Evolutionary conservation across 2,888 invertebrate genomes (phyloP), one percentile per base, ranked within the genome.

Genomic region (Linnaemya vulpina): DNA sequence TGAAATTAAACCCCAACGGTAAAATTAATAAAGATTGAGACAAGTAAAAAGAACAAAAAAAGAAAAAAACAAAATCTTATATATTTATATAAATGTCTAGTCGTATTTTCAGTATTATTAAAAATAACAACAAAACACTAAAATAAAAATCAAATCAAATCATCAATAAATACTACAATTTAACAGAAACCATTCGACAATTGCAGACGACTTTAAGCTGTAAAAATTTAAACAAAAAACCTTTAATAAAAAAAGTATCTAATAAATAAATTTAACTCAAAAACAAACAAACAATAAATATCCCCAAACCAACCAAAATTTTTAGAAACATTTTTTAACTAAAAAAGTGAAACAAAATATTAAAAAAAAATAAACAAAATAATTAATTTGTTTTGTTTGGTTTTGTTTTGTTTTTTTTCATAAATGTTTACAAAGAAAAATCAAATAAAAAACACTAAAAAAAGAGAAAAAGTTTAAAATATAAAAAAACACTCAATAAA

Each of bases 31-130:
- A 81, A 82, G 25, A 79, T 75, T 85, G 80, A 82, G 68, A 87
- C 87, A 87, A 86, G 83, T 80, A 87, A 84, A 62, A 87, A 86
- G n/a, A n/a, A n/a, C n/a, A n/a, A n/a, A n/a, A n/a, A n/a, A n/a
- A n/a, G n/a, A n/a, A n/a, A n/a, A n/a, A n/a, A n/a, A n/a, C n/a
- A 84, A 86, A 87, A 87, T 89, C 88, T 87, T 77, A 86, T 87
- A 87, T 84, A 87, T 86, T 84, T 84, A 87, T 90, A 90, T 90
- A 90, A 90, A 90, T 90, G 91, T 91, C 91, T 91, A 91, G 91
- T 91, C 91, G 91, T 91, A 91, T 91, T 91, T 91, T 91, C 91
- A 91, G 91, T 91, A 91, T 91, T 91, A 91, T 90, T 90, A 89
- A 90, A 89, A 87, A 86, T 80, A 81, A 87, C 81, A 87, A 87